Percentiles rank a stretch among this genome's conserved stretches.
Conservation (phyloP, 2,113 vertebrate genomes). For the Copsychus sechellarum region DNA sequence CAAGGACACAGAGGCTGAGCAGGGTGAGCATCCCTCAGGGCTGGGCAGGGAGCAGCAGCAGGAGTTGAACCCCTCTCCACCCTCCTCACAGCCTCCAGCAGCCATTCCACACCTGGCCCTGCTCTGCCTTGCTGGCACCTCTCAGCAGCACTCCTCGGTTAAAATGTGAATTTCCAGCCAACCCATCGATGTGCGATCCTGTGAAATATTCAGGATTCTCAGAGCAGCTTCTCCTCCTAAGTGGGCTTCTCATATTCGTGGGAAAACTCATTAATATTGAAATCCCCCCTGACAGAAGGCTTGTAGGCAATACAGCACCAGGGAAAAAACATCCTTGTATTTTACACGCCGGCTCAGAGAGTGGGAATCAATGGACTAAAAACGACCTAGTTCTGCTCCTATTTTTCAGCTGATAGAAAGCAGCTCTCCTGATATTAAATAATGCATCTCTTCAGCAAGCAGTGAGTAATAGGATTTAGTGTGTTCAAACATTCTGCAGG, state of each 20-base stretch:
- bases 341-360: not conserved
- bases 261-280: constrained; percentile 24
- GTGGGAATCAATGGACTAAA: not conserved
- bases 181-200: not conserved
- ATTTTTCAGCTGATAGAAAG: constrained; percentile 23
- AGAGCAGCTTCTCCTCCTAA: not conserved
- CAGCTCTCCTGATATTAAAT: not conserved
- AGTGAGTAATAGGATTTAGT: not conserved
- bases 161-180: not conserved
- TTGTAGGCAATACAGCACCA: not conserved
- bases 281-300: not conserved
- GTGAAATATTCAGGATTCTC: not conserved
- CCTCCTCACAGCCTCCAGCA: no score
- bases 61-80: not conserved
- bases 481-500: constrained; percentile 5
- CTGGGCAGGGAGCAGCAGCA: accelerated
- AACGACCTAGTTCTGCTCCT: not conserved
- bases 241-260: not conserved
- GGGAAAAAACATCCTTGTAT: not conserved
- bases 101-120: not conserved
- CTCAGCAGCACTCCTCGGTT: not conserved
- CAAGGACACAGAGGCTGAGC: accelerated
- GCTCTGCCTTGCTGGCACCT: not conserved
- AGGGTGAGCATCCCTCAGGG: not conserved
- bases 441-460: constrained; percentile 12